Evolutionary conservation across 2,113 vertebrate species (phyloP).

Genomic region (Takifugu flavidus): DNA sequence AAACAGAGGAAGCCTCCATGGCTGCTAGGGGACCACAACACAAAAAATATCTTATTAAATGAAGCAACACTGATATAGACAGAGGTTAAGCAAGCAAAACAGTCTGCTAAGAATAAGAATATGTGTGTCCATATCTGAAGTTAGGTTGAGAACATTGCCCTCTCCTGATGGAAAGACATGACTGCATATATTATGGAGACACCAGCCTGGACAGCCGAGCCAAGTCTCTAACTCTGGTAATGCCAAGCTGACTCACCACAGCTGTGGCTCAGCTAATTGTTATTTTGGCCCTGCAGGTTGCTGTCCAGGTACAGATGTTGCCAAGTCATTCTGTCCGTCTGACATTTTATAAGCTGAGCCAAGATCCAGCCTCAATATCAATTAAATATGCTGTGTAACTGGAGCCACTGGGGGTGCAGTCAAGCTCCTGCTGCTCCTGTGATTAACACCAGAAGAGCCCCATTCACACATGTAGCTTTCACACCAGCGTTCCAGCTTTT

Average conservation of each 20-base stretch:
- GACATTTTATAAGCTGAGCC: conserved; percentile 26
- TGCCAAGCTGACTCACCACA: conserved; percentile 63
- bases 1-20: conserved; percentile 78
- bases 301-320: conserved; percentile 37
- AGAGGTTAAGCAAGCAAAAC: conserved; percentile 39
- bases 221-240: conserved; percentile 31
- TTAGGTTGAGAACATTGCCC: conserved; percentile 66
- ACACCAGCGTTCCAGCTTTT: too few relatives aligned
- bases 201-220: conserved; percentile 42
- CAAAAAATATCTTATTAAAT: conserved; percentile 43
- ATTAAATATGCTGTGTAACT: conserved; percentile 48
- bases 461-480: too few relatives aligned
- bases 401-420: conserved; percentile 30
- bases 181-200: conserved; percentile 53
- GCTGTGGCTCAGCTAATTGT: conserved; percentile 45
- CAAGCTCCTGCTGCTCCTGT: conserved; percentile 19
- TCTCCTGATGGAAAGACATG: conserved; percentile 65
- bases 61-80: conserved; percentile 37
- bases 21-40: conserved; percentile 38
- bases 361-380: conserved; percentile 40
- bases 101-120: too few relatives aligned
- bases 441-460: background rate
- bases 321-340: conserved; percentile 32
- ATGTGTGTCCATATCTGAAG: conserved; percentile 17
- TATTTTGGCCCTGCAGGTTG: conserved; percentile 60